Evolutionary conservation across 2,113 vertebrate species (phyloP), one percentile per base, ranked within the genome.

Genomic region (Engraulis encrasicolus): DNA sequence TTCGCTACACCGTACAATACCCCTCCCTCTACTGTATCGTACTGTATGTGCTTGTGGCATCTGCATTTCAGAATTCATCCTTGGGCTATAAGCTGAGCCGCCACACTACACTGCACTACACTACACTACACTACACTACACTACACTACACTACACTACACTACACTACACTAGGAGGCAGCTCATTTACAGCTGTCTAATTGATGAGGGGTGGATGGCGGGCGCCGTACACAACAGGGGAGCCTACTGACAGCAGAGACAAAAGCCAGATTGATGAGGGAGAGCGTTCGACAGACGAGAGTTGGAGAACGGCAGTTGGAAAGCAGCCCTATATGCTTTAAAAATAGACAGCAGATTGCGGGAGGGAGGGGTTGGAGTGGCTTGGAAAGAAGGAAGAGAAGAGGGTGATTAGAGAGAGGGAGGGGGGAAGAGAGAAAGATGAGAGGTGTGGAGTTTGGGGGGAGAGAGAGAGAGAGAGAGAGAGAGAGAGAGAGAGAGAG

Each of bases 171-270:
- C 61, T 71, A 27, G 61, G 61, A 71, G 61, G 9, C n/a, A n/a
- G n/a, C 61, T 71, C 61, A 71, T 52, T 83, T 78, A 27, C 36
- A 54, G 48, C 36, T 79, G 36, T 38, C 20, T 87, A 38, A 81
- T 49, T 66, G 7, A 20, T 34, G 18, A 61, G 80, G 87, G 61
- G 9, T 71, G 61, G 61, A 31, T 71, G 61, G 27, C 27, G 23
- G 27, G 61, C 14, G n/a, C n/a, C n/a, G 61, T 71, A 71, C 61
- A 27, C 61, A 71, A 34, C 23, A 4, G 61, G 23, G 27, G 4
- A 71, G 61, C 11, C 61, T 9, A 3, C 61, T 71, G 61, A 71
- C 61, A 71, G 61, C n/a, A 34, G 61, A 71, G 61, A 71, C 61
- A 71, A 71, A 71, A 71, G 61, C 61, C 9, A 71, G 61, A 71